phyloP scores from a whole-genome alignment of 2,888 invertebrate genomes.

The Bellardia bayeri region DNA sequence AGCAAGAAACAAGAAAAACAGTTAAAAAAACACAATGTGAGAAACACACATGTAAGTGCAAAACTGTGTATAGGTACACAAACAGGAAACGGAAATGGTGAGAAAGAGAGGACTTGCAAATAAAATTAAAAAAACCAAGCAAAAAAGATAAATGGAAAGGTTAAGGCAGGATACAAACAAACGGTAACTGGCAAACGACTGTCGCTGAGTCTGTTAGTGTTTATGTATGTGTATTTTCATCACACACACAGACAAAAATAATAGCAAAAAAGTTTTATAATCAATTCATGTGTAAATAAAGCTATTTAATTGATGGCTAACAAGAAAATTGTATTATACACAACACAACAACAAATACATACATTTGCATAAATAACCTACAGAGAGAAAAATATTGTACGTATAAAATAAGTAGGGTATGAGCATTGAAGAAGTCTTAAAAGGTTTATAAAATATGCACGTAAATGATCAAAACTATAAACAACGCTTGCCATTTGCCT shows the following conservation, averaged over 20 bases:
- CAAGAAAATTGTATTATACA: constrained; percentile 60
- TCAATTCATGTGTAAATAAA: constrained; percentile 72
- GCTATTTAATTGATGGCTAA: constrained; percentile 73
- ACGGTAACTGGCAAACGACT: constrained; percentile 1
- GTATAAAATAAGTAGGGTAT: background rate
- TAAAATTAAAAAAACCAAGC: constrained; percentile 18
- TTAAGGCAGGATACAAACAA: constrained; percentile 36
- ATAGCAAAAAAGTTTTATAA: constrained; percentile 52
- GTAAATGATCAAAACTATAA: constrained; percentile 10
- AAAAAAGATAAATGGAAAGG: constrained; percentile 60
- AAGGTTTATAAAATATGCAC: constrained; percentile 23
- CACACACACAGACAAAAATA: background rate
- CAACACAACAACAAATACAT: constrained; percentile 25
- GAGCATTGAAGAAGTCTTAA: background rate
- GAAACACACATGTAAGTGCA: constrained; percentile 24
- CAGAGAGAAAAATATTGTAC: background rate
- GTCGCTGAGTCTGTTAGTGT: background rate
- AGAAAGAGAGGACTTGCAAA: constrained; percentile 9
- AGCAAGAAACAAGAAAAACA: constrained; percentile 13
- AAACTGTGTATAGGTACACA: constrained; percentile 21
- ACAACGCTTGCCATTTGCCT: background rate
- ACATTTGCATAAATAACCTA: constrained; percentile 10
- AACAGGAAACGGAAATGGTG: constrained; percentile 66
- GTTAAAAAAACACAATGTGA: constrained; percentile 14
- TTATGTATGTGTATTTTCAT: background rate